Conservation (phyloP, 2,113 vertebrate species). For the Clarias gariepinus region DNA sequence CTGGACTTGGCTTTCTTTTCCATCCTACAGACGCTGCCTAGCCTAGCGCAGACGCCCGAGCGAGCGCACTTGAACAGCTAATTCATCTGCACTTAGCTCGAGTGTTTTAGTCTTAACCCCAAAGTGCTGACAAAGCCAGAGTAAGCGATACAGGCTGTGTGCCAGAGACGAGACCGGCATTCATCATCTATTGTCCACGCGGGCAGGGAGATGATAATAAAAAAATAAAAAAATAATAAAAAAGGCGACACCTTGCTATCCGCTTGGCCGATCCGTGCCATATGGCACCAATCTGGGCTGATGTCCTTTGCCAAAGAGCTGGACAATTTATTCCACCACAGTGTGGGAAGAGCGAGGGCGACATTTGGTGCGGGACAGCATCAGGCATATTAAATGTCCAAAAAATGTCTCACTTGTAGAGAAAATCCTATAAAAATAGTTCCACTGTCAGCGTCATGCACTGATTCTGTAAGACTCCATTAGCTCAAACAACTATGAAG, state of each 20-base stretch:
- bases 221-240: constrained; percentile 43
- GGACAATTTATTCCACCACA: constrained; percentile 69
- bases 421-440: neutral
- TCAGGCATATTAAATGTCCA: constrained; percentile 59
- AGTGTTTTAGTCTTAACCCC: constrained; percentile 30
- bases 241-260: constrained; percentile 60
- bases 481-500: neutral
- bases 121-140: constrained; percentile 41
- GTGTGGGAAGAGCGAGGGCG: constrained; percentile 65
- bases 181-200: constrained; percentile 64
- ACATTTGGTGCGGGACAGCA: constrained; percentile 65
- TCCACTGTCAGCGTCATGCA: neutral
- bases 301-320: constrained; percentile 57
- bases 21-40: neutral
- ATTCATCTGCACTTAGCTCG: constrained; percentile 30
- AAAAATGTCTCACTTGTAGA: constrained; percentile 15
- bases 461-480: neutral
- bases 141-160: constrained; percentile 4
- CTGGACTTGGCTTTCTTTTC: neutral
- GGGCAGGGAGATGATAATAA: neutral
- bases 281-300: constrained; percentile 62
- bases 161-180: constrained; percentile 41
- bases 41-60: neutral
- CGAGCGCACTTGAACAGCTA: neutral
- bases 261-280: constrained; percentile 58